Evolutionary conservation across 2,113 vertebrate genomes (phyloP).

Genomic region (Illadopsis cleaveri): DNA sequence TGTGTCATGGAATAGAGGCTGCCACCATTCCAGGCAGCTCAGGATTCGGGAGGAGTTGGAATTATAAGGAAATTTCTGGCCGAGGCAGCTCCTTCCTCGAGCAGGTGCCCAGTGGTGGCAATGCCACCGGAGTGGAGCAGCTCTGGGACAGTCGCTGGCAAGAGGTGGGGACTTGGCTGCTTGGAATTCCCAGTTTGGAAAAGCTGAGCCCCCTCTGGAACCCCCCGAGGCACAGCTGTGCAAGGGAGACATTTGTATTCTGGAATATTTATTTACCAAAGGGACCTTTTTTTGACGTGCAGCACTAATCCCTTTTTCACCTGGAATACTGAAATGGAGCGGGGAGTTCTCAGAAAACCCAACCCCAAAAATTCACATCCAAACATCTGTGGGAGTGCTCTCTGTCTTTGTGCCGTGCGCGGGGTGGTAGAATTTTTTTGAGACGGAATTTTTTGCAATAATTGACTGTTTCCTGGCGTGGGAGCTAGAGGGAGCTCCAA

Average conservation of each 20-base stretch:
- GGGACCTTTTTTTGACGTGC: fast-evolving
- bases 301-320: background rate
- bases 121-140: fast-evolving
- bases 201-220: background rate
- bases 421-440: fast-evolving
- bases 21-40: background rate
- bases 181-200: background rate
- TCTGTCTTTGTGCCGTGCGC: fast-evolving
- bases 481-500: conserved; percentile 62
- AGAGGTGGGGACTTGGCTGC: background rate
- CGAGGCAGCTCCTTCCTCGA: background rate
- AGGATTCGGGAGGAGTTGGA: background rate
- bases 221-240: fast-evolving
- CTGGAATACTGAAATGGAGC: fast-evolving
- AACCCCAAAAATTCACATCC: fast-evolving
- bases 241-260: fast-evolving
- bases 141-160: background rate
- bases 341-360: fast-evolving
- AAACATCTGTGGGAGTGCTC: fast-evolving
- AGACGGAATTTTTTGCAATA: background rate
- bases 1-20: background rate
- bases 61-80: background rate
- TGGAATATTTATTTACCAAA: too few species aligned
- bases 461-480: background rate
- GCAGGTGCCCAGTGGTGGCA: background rate